Conservation (phyloP, 2,888 invertebrate species). For the Pediacus dermestoides region DNA sequence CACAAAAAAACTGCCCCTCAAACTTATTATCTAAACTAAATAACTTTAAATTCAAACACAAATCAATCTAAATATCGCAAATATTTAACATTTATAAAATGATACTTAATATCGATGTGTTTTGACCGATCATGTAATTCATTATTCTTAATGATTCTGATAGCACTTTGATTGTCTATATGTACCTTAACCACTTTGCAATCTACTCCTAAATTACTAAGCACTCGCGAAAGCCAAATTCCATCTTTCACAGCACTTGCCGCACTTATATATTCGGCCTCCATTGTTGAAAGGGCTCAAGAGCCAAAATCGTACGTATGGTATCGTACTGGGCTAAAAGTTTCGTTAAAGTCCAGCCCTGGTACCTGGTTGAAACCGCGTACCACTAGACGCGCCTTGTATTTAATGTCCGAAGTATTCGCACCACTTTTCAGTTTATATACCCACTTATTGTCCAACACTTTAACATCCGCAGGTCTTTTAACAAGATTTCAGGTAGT, state of each 20-base stretch:
- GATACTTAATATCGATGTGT: constrained; percentile 21
- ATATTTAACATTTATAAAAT: too few relatives aligned
- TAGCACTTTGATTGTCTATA: constrained; percentile 20
- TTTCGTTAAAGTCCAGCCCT: neutral
- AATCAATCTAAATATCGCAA: too few relatives aligned
- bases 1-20: too few relatives aligned
- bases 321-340: constrained; percentile 2
- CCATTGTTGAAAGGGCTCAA: constrained; percentile 13
- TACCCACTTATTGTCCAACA: neutral
- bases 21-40: too few relatives aligned
- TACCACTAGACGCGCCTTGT: too few relatives aligned
- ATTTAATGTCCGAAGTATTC: too few relatives aligned
- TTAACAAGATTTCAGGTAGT: neutral
- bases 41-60: too few relatives aligned
- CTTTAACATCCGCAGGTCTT: constrained; percentile 2
- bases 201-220: too few relatives aligned
- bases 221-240: constrained; percentile 9
- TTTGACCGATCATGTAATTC: constrained; percentile 20
- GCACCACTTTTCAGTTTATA: too few relatives aligned
- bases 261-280: constrained; percentile 13
- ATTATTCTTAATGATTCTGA: constrained; percentile 19
- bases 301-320: constrained; percentile 29
- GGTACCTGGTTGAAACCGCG: neutral
- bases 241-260: constrained; percentile 10
- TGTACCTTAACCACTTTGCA: too few relatives aligned